These are phyloP conservation scores for Drosophila sordidapex DNA, from an alignment of 2,888 invertebrate genomes.

Conservation along the genomic window DNA sequence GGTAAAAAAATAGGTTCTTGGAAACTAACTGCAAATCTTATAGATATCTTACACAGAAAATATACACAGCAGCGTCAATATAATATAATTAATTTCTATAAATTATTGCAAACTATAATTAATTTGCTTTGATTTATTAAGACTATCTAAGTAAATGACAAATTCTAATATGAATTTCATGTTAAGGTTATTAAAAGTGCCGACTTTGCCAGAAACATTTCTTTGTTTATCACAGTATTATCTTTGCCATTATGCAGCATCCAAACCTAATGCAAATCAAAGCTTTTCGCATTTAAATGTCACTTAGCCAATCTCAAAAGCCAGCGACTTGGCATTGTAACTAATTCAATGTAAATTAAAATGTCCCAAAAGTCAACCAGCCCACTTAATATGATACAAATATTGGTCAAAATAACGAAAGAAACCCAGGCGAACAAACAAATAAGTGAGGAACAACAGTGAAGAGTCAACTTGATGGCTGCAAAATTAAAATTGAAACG, in stretches of 20 bases:
- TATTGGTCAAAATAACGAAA: constrained; percentile 9
- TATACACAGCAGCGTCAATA: background rate
- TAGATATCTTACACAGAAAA: background rate
- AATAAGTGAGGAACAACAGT: constrained; percentile 49
- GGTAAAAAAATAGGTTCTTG: background rate
- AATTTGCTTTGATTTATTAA: background rate
- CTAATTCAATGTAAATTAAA: constrained; percentile 74
- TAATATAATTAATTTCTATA: background rate
- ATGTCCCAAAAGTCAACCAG: constrained; percentile 61
- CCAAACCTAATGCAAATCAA: background rate
- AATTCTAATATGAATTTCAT: background rate
- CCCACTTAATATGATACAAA: constrained; percentile 37
- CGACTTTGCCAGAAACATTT: background rate
- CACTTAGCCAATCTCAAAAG: constrained; percentile 28
- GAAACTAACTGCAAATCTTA: background rate
- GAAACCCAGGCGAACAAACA: constrained; percentile 24
- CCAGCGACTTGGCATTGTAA: constrained; percentile 45
- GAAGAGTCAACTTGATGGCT: constrained; percentile 71
- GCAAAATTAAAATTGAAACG: constrained; percentile 74
- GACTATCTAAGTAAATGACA: background rate
- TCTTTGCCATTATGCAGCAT: background rate
- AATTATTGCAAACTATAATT: background rate
- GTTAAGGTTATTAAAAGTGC: background rate
- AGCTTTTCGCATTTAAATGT: background rate
- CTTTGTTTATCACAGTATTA: constrained; percentile 1